Base-by-base conservation (phyloP, 2,888 invertebrate species). In the Adineta ricciae region DNA sequence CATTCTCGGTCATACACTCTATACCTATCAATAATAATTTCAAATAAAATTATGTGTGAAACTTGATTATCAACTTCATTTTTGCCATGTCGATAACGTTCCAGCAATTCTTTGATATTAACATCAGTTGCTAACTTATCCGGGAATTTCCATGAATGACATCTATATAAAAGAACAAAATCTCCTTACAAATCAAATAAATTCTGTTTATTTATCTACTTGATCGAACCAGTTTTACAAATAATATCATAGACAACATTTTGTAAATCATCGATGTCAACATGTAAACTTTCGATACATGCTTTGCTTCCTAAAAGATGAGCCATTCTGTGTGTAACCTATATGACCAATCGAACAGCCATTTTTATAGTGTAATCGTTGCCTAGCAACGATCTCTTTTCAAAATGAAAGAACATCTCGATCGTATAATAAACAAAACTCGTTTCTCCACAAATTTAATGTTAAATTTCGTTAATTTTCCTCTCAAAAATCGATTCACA, bases 131-230 rank as follows among this genome's bases (percentile, higher is more conserved):
- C 88, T 46, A 87, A 85, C 85, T 90, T 89, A 87, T 90, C 90
- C 1, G 90, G 90, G 86, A 89, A 90, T 86, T 90, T 90, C 90
- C 90, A 90, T n/a, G 90, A 90, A n/a, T 89, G 88, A 72, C 86
- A 87, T 24, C 87, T 85, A 73, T n/a, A 50, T 38, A n/a, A n/a
- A n/a, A n/a, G n/a, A n/a, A n/a, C 19, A 73, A 83, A 50, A 78
- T 16, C 8, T 41, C 11, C 24, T 4, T 24, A 64, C 24, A 21
- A n/a, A 19, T 36, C 19, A 9, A 50, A 50, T 50, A 50, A 27
- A 16, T 50, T 73, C 49, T 24, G 36, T 46, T n/a, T 49, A 32
- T 64, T 11, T 64, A 52, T 46, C 49, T 85, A 85, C 84, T 85
- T 86, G 4, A 90, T 87, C 2, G 89, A 89, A 8, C 90, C 90